These are phyloP conservation scores for Tachina grossa DNA, from an alignment of 2,888 invertebrate genomes.

Conservation along the genomic window DNA sequence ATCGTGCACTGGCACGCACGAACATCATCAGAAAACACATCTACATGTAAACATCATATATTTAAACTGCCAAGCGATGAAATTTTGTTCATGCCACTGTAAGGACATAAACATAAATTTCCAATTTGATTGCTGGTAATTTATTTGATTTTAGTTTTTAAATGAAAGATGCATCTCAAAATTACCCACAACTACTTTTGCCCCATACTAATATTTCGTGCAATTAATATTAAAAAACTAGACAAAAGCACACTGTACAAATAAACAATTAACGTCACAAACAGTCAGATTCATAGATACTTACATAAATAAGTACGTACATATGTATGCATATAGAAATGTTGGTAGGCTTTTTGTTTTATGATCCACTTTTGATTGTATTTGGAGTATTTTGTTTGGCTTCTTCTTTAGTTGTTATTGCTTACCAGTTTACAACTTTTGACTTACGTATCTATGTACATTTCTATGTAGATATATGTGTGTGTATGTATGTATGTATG, in stretches of 20 bases:
- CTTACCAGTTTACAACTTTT: conserved; percentile 18
- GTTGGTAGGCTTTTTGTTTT: conserved; percentile 49
- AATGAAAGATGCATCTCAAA: not conserved
- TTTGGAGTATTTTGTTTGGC: conserved; percentile 67
- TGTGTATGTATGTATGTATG: not conserved
- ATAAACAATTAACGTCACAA: conserved; percentile 37
- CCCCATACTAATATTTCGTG: conserved; percentile 8
- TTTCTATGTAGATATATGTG: not conserved
- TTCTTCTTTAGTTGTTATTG: conserved; percentile 53
- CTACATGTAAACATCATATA: no score
- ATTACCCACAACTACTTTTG: not conserved
- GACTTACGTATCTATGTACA: not conserved
- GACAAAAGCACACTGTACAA: conserved; percentile 42
- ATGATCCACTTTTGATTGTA: conserved; percentile 54
- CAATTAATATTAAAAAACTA: conserved; percentile 31
- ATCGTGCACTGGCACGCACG: no score
- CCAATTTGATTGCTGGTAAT: no score
- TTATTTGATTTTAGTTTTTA: no score
- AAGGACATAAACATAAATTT: no score
- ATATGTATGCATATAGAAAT: not conserved
- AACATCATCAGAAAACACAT: no score
- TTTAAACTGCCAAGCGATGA: no score
- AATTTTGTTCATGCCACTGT: no score
- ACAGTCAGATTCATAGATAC: not conserved
- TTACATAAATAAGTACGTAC: not conserved